Evolutionary conservation across 2,888 invertebrate species (phyloP).

Genomic region (Eupithecia pulchellata): DNA sequence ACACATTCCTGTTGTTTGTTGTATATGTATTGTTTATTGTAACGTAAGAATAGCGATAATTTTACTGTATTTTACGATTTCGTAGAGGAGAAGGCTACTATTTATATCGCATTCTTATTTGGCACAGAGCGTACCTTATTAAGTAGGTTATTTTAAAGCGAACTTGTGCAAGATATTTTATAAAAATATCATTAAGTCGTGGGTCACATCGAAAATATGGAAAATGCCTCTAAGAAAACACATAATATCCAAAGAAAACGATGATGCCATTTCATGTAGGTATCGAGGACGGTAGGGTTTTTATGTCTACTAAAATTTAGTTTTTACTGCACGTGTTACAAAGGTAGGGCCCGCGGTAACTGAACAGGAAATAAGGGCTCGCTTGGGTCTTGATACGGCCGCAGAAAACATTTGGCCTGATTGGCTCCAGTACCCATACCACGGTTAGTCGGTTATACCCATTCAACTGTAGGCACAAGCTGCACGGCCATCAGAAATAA

Average conservation of each 20-base stretch:
- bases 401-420: slow-evolving; percentile 78
- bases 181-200: background rate
- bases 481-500: slow-evolving; percentile 30
- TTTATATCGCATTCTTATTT: too few relatives aligned
- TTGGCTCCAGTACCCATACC: slow-evolving; percentile 62
- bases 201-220: background rate
- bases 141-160: background rate
- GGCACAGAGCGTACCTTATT: background rate
- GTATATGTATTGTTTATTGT: too few relatives aligned
- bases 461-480: slow-evolving; percentile 25
- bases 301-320: slow-evolving; percentile 8
- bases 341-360: slow-evolving; percentile 58
- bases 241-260: background rate
- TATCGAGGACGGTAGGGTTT: background rate
- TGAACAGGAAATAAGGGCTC: slow-evolving; percentile 75
- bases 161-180: background rate
- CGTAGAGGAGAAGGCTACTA: too few relatives aligned
- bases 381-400: slow-evolving; percentile 73
- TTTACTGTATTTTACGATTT: too few relatives aligned
- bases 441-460: slow-evolving; percentile 36
- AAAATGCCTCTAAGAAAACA: background rate
- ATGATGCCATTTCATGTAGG: background rate
- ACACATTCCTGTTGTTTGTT: too few relatives aligned
- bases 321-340: slow-evolving; percentile 10
- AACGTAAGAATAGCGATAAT: too few relatives aligned